Conservation (phyloP, 2,888 invertebrate species). For the Acrobasis consociella region DNA sequence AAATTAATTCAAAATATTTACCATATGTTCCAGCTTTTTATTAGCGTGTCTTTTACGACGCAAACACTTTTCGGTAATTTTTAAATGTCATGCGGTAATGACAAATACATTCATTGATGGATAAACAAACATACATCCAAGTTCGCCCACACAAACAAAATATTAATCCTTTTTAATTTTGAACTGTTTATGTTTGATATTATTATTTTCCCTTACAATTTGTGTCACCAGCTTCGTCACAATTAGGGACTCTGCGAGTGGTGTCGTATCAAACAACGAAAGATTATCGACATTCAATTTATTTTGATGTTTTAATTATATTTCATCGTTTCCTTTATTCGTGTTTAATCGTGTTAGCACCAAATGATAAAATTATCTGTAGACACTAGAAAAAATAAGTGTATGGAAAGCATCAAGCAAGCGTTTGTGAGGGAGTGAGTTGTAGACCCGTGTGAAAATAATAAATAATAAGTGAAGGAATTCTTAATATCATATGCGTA, state of each 20-base stretch:
- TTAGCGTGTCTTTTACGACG: background rate
- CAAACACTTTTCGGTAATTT: background rate
- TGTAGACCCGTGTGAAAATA: too few relatives aligned
- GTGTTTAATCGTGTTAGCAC: too few relatives aligned
- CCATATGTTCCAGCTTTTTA: background rate
- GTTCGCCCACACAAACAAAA: too few relatives aligned
- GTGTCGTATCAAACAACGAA: conserved; percentile 26
- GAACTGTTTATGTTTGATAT: background rate
- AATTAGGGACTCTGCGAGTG: conserved; percentile 60
- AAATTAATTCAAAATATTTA: background rate
- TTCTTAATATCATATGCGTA: too few relatives aligned
- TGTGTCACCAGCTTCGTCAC: conserved; percentile 47
- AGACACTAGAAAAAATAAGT: too few relatives aligned
- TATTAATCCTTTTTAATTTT: too few relatives aligned
- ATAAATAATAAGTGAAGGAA: too few relatives aligned
- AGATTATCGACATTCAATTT: background rate
- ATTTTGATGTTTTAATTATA: background rate
- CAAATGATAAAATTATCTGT: too few relatives aligned
- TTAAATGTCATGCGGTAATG: background rate
- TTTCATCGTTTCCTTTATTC: background rate
- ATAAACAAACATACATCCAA: background rate
- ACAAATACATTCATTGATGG: background rate
- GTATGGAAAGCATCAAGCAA: too few relatives aligned
- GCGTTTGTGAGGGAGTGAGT: too few relatives aligned
- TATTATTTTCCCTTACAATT: background rate